phyloP scores from a whole-genome alignment of 2,888 invertebrate species.

The Himalopsyche kuldschensis region DNA sequence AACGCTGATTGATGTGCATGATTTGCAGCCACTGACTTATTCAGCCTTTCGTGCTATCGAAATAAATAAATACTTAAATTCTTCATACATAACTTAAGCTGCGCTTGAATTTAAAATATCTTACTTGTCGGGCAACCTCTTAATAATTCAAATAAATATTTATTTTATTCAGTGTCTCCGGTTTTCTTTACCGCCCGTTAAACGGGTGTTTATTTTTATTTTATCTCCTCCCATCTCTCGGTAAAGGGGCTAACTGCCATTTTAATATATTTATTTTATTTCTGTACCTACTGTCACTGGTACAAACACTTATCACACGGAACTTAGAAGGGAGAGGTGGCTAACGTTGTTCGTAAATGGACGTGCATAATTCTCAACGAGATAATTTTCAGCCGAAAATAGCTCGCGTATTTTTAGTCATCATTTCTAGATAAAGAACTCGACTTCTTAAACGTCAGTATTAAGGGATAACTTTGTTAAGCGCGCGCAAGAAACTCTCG shows the following conservation, averaged over 20 bases:
- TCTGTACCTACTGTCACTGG: not conserved
- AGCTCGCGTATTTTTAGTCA: not conserved
- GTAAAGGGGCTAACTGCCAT: not conserved
- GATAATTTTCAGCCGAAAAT: not conserved
- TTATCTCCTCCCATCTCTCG: not conserved
- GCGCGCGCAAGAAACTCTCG: too few species aligned
- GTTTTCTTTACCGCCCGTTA: not conserved
- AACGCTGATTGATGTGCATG: too few species aligned
- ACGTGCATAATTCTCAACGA: not conserved
- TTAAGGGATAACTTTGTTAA: too few species aligned
- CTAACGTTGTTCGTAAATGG: not conserved
- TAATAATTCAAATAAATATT: not conserved
- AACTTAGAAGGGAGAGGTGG: not conserved
- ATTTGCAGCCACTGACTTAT: too few species aligned
- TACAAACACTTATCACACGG: not conserved
- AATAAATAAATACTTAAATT: too few species aligned
- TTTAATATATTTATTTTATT: conserved; percentile 1
- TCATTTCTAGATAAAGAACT: not conserved
- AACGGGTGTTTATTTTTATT: not conserved
- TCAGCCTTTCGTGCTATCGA: too few species aligned
- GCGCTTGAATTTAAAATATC: not conserved
- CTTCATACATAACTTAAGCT: too few species aligned
- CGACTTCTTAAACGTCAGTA: too few species aligned
- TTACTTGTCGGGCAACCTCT: not conserved
- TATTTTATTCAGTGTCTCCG: not conserved